Conservation (phyloP, 2,797 vertebrate species). For the Betta splendens region DNA sequence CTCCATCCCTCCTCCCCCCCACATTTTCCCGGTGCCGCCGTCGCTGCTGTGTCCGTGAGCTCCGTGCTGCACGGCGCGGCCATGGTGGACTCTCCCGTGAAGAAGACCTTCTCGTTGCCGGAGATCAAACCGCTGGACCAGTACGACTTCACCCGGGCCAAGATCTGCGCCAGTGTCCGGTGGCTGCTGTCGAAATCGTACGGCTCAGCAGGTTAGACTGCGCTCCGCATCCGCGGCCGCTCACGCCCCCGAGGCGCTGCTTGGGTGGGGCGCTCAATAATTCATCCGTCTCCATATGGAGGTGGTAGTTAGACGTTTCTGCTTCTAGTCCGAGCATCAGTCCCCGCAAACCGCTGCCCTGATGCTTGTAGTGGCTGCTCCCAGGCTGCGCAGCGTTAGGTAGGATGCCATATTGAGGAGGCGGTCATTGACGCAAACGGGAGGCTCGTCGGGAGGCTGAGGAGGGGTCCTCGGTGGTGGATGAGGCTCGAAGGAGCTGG, state of each 20-base stretch:
- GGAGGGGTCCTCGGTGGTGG: conserved; percentile 17
- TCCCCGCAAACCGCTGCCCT: background rate
- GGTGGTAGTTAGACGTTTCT: conserved; percentile 7
- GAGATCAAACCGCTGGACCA: conserved; percentile 91
- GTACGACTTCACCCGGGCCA: conserved; percentile 87
- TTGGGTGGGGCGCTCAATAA: conserved; percentile 69
- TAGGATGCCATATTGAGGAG: background rate
- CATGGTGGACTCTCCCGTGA: conserved; percentile 85
- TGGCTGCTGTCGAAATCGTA: conserved; percentile 88
- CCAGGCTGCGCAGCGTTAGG: background rate
- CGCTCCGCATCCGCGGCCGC: no score
- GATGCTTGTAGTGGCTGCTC: background rate
- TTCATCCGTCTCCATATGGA: conserved; percentile 19
- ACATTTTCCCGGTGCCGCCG: conserved; percentile 30
- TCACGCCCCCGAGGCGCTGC: conserved; percentile 8
- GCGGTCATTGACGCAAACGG: conserved; percentile 2
- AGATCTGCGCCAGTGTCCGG: conserved; percentile 86
- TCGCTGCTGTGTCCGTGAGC: conserved; percentile 24
- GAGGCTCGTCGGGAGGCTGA: conserved; percentile 18
- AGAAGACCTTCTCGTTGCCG: conserved; percentile 84
- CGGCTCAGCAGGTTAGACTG: conserved; percentile 84
- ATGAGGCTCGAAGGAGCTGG: conserved; percentile 17
- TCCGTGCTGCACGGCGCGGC: conserved; percentile 55
- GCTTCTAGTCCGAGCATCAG: conserved; percentile 7
- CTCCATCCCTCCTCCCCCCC: conserved; percentile 34